These are phyloP conservation scores for Podarcis lilfordi DNA, from an alignment of 2,797 vertebrate genomes.

Conservation along the genomic window DNA sequence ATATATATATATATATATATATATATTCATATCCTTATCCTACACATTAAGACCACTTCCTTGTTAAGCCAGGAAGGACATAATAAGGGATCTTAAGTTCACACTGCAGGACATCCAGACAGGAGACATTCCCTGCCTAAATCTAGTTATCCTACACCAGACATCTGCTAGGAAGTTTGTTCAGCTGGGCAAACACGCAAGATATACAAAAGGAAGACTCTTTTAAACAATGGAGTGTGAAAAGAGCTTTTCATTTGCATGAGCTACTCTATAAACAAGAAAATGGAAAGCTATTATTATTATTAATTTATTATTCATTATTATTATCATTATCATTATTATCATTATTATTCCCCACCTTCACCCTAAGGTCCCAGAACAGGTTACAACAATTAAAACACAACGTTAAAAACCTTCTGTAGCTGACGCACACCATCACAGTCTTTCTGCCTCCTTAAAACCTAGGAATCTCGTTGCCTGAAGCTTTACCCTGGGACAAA, in stretches of 20 bases:
- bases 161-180: constrained; percentile 41
- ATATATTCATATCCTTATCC: neutral
- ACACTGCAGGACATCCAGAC: constrained; percentile 35
- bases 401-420: too few species aligned
- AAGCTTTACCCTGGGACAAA: neutral
- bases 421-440: too few species aligned
- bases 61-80: constrained; percentile 18
- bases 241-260: constrained; percentile 1
- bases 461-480: neutral
- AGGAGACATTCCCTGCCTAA: constrained; percentile 9
- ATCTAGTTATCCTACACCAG: constrained; percentile 20
- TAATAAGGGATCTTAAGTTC: constrained; percentile 26
- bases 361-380: too few species aligned
- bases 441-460: neutral
- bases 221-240: constrained; percentile 15
- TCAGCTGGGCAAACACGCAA: constrained; percentile 40
- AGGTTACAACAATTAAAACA: too few species aligned
- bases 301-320: too few species aligned
- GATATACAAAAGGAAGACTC: constrained; percentile 10
- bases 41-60: neutral
- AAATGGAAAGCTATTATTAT: neutral
- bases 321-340: too few species aligned
- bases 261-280: neutral
- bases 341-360: too few species aligned
- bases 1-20: neutral